Base-by-base conservation (phyloP, 1,140 invertebrate species). In the Ceratina australensis region DNA sequence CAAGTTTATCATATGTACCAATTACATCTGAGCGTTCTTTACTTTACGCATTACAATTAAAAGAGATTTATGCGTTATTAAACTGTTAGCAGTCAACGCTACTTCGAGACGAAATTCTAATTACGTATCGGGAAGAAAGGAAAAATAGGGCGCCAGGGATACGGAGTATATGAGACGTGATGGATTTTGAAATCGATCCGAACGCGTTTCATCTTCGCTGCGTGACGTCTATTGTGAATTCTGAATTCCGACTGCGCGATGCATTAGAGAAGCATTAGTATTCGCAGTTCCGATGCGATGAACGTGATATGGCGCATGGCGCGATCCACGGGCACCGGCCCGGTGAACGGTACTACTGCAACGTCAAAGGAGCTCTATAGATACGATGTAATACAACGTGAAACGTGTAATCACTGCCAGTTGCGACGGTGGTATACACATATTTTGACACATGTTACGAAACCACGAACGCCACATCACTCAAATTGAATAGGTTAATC, bases 231-330 rank as follows among this genome's bases (percentile, higher is more conserved):
- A 82, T 88, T 88, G 82, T 77, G 78, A 85, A 89, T 89, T 87
- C 84, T 28, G 33, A 18, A 89, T 89, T 87, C 84, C 42, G 33
- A 18, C 56, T 80, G 80, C 78, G 72, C 61, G 78, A 78, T 79
- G 79, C 82, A 87, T 88, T 89, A 87, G 78, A 77, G 73, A n/a
- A 26, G 72, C 86, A 88, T 88, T 89, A 89, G 88, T 87, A 87
- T 88, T 87, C 87, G 78, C 50, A n/a, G 78, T 78, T 64, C 54
- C 71, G 82, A 86, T 67, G 68, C 47, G 74, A 71, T 63, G 83
- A 76, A 88, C 87, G 86, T 89, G 88, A 88, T 82, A 72, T 57
- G 84, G 68, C 72, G 81, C 72, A 67, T 78, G 79, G 75, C 81
- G 72, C 61, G 75, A 75, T 57, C 49, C 74, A 49, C 74, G 52